These are phyloP conservation scores for Eleutherodactylus coqui DNA, from an alignment of 2,797 vertebrate genomes.

Conservation along the genomic window DNA sequence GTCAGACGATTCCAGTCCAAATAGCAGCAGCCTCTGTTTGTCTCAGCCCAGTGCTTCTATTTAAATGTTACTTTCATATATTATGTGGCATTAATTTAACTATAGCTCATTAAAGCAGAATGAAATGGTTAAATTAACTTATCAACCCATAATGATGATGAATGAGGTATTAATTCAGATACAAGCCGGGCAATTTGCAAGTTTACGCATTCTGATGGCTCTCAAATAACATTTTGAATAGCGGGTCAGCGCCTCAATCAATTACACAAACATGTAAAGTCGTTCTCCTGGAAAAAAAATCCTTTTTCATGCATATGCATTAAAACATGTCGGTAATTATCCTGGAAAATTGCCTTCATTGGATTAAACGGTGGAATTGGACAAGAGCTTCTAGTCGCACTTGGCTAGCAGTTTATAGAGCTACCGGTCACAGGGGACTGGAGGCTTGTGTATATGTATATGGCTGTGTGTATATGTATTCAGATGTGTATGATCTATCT, in stretches of 20 bases:
- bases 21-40: conserved; percentile 95
- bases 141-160: conserved; percentile 99
- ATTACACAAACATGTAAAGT: conserved; percentile 94
- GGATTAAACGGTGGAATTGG: conserved; percentile 89
- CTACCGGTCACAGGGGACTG: conserved; percentile 65
- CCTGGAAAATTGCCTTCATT: conserved; percentile 98
- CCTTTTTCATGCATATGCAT: conserved; percentile 99
- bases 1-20: conserved; percentile 92
- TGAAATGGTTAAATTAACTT: conserved; percentile 99
- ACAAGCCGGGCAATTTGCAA: conserved; percentile 99
- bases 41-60: conserved; percentile 99
- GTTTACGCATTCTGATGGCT: conserved; percentile 99
- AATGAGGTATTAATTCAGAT: conserved; percentile 99
- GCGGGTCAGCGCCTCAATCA: conserved; percentile 99
- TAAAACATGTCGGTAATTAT: conserved; percentile 99
- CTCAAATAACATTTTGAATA: conserved; percentile 99
- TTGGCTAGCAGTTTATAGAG: conserved; percentile 78
- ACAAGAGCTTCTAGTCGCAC: conserved; percentile 78
- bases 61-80: conserved; percentile 99
- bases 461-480: not conserved
- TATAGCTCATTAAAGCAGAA: conserved; percentile 99
- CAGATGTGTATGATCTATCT: no score
- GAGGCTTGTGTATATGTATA: not conserved
- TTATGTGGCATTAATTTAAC: conserved; percentile 99
- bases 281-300: conserved; percentile 90